Base-by-base conservation (phyloP, 2,888 invertebrate species). In the Drosophila parthenogenetica region DNA sequence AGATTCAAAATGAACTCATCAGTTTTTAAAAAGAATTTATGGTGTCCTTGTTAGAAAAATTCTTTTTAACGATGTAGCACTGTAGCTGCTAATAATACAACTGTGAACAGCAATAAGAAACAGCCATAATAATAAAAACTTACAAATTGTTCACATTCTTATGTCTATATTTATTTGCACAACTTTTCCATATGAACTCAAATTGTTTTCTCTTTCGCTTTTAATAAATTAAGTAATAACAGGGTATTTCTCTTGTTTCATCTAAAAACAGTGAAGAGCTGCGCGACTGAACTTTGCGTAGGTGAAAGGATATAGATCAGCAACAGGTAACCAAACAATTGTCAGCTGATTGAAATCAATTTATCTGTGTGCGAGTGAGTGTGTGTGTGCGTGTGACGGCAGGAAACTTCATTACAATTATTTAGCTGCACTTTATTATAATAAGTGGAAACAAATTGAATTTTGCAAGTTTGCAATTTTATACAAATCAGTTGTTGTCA, bases 271-370 rank as follows among this genome's bases (percentile, higher is more conserved):
- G 22, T 22, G 1, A 22, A 22, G 22, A 22, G 22, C 22, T 22
- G 22, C 1, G 22, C 5, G 22, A 22, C 22, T 22, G 22, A 22
- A 22, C 22, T 29, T 29, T 29, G 29, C 8, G 29, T 22, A 5
- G 29, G 29, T 14, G 8, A n/a, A 4, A 25, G 54, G 14, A 32
- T 43, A 59, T 37, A 68, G 48, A 37, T n/a, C n/a, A 35, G 70
- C 72, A 71, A 71, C 70, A 64, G 72, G 57, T 70, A 55, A 55
- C 54, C 50, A 57, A 42, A 50, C 35, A 45, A 39, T 11, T 14
- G 29, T 11, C 46, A 53, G 43, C 53, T 45, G 60, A 19, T 39
- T 39, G 13, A 14, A 16, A 2, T 5, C 8, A 2, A 29, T 29
- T 14, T 53, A 11, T 39, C 3, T 58, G 8, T 22, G 5, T 22